Evolutionary conservation across 2,888 invertebrate species (phyloP), one percentile per base, ranked within the genome.

Genomic region (Dynastes hyllus): DNA sequence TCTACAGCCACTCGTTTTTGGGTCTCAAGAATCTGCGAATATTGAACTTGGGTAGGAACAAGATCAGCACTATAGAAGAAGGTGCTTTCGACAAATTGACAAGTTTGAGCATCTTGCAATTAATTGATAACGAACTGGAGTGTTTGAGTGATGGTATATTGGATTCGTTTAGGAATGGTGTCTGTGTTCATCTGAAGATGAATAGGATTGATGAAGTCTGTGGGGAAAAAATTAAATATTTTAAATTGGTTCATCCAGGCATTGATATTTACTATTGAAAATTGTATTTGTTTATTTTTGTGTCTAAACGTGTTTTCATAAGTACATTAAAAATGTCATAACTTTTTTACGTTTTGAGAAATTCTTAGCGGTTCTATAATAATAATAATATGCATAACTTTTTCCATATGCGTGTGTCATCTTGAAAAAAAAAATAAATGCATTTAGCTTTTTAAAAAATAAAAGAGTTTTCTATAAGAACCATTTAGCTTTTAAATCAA

Each of bases 101-200:
- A 22, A 51, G 37, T 22, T 9, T 78, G 40, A 29, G 32, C 6
- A 6, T 45, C 45, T 71, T 78, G 77, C 32, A 78, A 4, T 45
- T 70, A n/a, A 37, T n/a, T 0, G 32, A 11, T 22, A 76, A 76
- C 53, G 32, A 76, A n/a, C 16, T 76, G 29, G 51, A 9, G 4
- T 76, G 76, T 51, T 51, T 76, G 29, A 53, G 50, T 53, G 65
- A 50, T 32, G 13, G 29, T 9, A 53, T 76, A 29, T 51, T 76
- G 29, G 27, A 66, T 32, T 53, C 76, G 16, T 16, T 76, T n/a
- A n/a, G 9, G 37, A 37, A 66, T n/a, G 66, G 66, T 6, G 32
- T 32, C 0, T 16, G 6, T 45, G 16, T 40, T 2, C 40, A 66
- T 16, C 16, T 66, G 40, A 22, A 16, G 22, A 40, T 40, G 66